These are phyloP conservation scores for Chaetops frenatus DNA, from an alignment of 2,113 vertebrate genomes.

Conservation along the genomic window DNA sequence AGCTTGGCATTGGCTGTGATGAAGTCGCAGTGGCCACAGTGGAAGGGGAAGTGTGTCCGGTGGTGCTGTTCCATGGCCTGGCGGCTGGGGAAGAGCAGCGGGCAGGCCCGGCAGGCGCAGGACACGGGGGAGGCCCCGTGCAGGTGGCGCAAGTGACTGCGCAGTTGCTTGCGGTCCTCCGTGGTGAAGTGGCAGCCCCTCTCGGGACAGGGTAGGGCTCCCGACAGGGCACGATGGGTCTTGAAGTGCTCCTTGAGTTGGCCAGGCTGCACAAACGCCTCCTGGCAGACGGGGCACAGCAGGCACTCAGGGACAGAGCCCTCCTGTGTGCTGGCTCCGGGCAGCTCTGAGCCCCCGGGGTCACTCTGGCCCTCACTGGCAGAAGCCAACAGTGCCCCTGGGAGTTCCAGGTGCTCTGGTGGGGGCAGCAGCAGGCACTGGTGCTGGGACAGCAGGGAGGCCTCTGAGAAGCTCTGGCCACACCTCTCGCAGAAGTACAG, in stretches of 20 bases:
- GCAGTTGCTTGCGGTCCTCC: conserved; percentile 65
- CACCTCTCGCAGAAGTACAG: conserved; percentile 71
- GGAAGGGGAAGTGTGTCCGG: conserved; percentile 77
- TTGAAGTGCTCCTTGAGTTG: conserved; percentile 80
- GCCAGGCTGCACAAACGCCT: conserved; percentile 57
- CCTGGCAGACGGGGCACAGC: conserved; percentile 69
- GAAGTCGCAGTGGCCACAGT: conserved; percentile 76
- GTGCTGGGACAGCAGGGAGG: conserved; percentile 63
- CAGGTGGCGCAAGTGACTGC: conserved; percentile 62
- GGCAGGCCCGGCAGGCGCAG: conserved; percentile 73
- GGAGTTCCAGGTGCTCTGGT: neutral
- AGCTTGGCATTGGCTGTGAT: conserved; percentile 72
- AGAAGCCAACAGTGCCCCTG: neutral
- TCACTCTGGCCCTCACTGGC: neutral
- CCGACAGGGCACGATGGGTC: conserved; percentile 15
- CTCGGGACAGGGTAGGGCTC: conserved; percentile 67
- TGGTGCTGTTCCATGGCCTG: conserved; percentile 77
- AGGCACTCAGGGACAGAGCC: neutral
- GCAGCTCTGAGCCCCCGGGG: neutral
- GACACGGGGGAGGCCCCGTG: conserved; percentile 65
- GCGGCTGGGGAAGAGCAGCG: conserved; percentile 66
- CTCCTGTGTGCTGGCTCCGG: neutral
- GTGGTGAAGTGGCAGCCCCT: conserved; percentile 68
- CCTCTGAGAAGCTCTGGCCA: conserved; percentile 70
- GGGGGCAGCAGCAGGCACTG: conserved; percentile 22